Base-by-base conservation (phyloP, 2,797 vertebrate species). In the Eospalax fontanierii region DNA sequence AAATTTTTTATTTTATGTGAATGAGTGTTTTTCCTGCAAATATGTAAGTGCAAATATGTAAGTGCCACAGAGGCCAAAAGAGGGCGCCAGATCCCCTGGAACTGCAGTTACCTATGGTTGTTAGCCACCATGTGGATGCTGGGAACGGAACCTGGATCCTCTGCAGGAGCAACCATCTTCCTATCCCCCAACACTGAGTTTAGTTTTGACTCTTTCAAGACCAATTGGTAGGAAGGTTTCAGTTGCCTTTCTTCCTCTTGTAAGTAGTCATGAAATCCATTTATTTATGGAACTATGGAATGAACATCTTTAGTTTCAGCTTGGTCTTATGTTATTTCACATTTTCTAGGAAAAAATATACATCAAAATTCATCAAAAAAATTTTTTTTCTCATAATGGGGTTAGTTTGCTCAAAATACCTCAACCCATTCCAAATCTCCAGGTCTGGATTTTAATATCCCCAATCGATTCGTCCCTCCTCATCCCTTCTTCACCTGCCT, bases 261-360 rank as follows among this genome's bases (percentile, higher is more conserved):
- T 68, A 40, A 85, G 84, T 74, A 84, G 85, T 87, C 21, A 75
- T 84, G 19, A 26, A 68, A 70, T 92, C 79, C 33, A 70, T 6
- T 74, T 24, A 33, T 87, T 46, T 35, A 35, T n/a, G 33, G 4
- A 15, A 87, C 38, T 68, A 14, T 61, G 18, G 79, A 80, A 70
- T 5, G 10, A 74, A 9, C 57, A 19, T 87, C 16, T 87, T 21
- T 87, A 81, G 33, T 66, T 76, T 78, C 15, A 4, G 10, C 19
- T 83, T 76, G 24, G 30, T 1, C 38, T 19, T 73, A 35, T 12
- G 75, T 85, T 74, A 84, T 30, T 78, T 9, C 15, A 59, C 38
- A 71, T 63, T 89, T 86, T 21, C 46, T n/a, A 43, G 82, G 28
- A 79, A 74, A 73, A 90, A 66, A 57, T 22, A 50, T 15, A 28